These are phyloP conservation scores for Rhopilema esculentum DNA, from an alignment of 30 jellyfish, hydroid and myxozoan genomes.

Conservation along the genomic window DNA sequence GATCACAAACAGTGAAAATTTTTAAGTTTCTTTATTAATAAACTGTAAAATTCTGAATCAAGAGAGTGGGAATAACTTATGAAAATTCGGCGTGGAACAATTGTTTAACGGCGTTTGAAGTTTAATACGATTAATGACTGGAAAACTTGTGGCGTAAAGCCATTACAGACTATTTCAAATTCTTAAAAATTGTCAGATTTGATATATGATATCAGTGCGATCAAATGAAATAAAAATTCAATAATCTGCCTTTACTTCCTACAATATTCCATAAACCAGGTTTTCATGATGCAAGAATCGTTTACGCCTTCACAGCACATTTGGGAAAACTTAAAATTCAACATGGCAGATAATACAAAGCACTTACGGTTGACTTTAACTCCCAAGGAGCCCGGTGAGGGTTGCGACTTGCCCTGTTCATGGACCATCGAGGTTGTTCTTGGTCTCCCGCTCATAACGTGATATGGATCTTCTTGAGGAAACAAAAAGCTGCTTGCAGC, in stretches of 20 bases:
- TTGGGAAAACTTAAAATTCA: conserved; percentile 9
- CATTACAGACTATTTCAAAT: not conserved
- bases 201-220: not conserved
- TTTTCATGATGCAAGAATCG: not conserved
- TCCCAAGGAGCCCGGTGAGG: conserved; percentile 80
- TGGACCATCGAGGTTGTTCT: conserved; percentile 85
- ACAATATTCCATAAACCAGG: not conserved
- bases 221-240: not conserved
- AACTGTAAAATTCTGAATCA: not conserved
- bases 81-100: not conserved
- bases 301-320: not conserved
- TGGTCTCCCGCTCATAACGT: conserved; percentile 84
- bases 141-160: not conserved
- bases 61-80: not conserved
- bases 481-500: not conserved
- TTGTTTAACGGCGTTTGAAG: not conserved
- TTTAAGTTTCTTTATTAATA: no score
- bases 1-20: not conserved
- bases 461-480: conserved; percentile 3
- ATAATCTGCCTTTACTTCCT: not conserved
- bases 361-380: conserved; percentile 89
- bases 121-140: not conserved
- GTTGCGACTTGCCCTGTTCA: conserved; percentile 73
- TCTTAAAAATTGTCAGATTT: not conserved
- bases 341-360: conserved; percentile 31